phyloP scores from a whole-genome alignment of 2,888 invertebrate genomes.

The Lypha dubia region DNA sequence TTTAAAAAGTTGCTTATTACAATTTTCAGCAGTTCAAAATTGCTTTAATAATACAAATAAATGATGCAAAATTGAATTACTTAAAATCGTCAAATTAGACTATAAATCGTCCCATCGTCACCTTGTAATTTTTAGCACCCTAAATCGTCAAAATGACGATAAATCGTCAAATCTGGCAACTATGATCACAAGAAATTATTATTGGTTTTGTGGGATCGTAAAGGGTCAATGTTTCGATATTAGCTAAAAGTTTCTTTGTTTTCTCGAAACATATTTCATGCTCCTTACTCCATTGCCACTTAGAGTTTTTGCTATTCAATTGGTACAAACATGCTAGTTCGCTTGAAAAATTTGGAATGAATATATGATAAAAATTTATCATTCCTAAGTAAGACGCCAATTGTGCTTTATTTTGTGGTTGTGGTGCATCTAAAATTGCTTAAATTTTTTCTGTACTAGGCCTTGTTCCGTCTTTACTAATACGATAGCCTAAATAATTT shows the following conservation, averaged over 20 bases:
- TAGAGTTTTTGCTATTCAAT: constrained; percentile 42
- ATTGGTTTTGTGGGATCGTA: constrained; percentile 51
- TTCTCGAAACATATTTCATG: constrained; percentile 29
- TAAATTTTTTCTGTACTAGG: constrained; percentile 23
- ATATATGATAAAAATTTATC: constrained; percentile 14
- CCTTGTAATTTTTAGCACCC: no score
- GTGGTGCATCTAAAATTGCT: constrained; percentile 16
- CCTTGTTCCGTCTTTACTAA: constrained; percentile 4
- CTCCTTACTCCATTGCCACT: constrained; percentile 40
- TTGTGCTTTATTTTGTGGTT: constrained; percentile 15
- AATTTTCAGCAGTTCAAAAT: no score
- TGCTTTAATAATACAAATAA: no score
- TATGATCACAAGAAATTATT: constrained; percentile 53
- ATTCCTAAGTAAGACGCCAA: constrained; percentile 22
- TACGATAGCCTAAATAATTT: background rate
- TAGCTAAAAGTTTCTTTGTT: constrained; percentile 47
- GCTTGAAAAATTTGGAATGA: background rate
- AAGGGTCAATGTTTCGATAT: constrained; percentile 37
- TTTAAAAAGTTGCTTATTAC: no score
- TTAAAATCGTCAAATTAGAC: no score
- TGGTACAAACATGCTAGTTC: constrained; percentile 61
- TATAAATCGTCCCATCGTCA: no score
- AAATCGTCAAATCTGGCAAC: no score
- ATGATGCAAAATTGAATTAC: no score
- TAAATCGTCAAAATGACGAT: no score